Conservation (phyloP, 1,140 invertebrate genomes). For the Diabrotica undecimpunctata region DNA sequence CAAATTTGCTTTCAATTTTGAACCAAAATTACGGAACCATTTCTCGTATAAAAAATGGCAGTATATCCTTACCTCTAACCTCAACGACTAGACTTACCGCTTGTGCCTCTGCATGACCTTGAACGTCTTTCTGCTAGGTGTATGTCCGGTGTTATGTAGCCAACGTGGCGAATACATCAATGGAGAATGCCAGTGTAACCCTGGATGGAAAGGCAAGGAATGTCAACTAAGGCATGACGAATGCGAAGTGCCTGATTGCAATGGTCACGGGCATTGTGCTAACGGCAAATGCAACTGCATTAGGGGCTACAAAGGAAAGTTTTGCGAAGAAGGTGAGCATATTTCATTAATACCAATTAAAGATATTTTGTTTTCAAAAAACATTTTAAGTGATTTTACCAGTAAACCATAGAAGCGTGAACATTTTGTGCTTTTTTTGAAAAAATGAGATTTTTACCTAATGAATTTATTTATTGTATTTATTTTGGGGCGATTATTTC, state of each 20-base stretch:
- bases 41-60: too few relatives aligned
- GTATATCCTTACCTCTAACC: too few relatives aligned
- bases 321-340: slow-evolving; percentile 75
- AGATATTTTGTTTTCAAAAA: too few relatives aligned
- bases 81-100: neutral
- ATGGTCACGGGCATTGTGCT: slow-evolving; percentile 89
- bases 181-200: slow-evolving; percentile 93
- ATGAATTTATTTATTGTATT: too few relatives aligned
- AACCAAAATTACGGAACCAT: too few relatives aligned
- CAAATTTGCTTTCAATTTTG: too few relatives aligned
- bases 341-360: neutral
- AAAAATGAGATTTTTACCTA: too few relatives aligned
- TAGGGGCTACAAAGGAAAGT: slow-evolving; percentile 87
- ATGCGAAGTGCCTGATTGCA: slow-evolving; percentile 91
- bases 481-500: too few relatives aligned
- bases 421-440: too few relatives aligned
- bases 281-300: slow-evolving; percentile 94
- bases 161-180: slow-evolving; percentile 95
- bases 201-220: slow-evolving; percentile 95
- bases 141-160: slow-evolving; percentile 93
- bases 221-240: slow-evolving; percentile 91
- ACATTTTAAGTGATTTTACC: too few relatives aligned
- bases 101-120: slow-evolving; percentile 30
- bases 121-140: slow-evolving; percentile 57
- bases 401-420: too few relatives aligned